Evolutionary conservation across 2,113 vertebrate genomes (phyloP).

Genomic region (Rhombomys opimus): DNA sequence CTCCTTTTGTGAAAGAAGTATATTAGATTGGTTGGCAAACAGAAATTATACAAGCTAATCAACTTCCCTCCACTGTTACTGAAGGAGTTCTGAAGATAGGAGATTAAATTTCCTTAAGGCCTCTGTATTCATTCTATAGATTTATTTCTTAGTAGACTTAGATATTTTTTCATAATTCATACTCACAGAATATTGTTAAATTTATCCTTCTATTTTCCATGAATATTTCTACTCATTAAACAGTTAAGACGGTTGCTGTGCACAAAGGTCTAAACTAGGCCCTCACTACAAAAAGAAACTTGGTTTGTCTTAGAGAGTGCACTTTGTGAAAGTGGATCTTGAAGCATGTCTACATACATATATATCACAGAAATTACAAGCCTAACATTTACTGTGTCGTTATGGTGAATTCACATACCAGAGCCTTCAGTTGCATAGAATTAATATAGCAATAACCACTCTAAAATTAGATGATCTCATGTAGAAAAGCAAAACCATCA

Average conservation of each 20-base stretch:
- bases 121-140: background rate
- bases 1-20: background rate
- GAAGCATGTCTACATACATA: background rate
- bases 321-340: background rate
- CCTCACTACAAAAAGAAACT: background rate
- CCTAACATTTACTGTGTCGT: background rate
- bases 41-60: background rate
- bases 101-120: background rate
- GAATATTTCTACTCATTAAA: background rate
- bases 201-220: background rate
- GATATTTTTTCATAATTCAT: background rate
- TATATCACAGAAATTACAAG: background rate
- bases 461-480: conserved; percentile 13
- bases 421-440: conserved; percentile 19
- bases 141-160: conserved; percentile 19
- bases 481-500: background rate
- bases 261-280: background rate
- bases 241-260: background rate
- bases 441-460: background rate
- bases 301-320: background rate
- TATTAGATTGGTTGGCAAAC: background rate
- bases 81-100: conserved; percentile 1
- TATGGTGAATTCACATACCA: background rate
- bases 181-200: background rate
- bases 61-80: background rate